Percentiles rank a stretch among this genome's conserved stretches.
Conservation (phyloP, 2,888 invertebrate species). For the Netelia virgata region DNA sequence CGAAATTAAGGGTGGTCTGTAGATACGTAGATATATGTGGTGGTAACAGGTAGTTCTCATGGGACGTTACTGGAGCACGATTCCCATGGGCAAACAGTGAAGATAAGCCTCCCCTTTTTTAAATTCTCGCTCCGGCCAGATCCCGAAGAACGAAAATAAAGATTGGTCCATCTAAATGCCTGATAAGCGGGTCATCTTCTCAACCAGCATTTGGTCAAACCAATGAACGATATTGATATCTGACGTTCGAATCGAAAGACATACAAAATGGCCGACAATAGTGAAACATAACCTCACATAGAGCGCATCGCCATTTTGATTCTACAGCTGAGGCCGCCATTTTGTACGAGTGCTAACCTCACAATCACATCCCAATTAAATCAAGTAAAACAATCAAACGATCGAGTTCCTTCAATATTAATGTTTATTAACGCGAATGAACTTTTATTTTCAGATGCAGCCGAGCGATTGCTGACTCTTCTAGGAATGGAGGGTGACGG, state of each 20-base stretch:
- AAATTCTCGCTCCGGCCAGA: conserved; percentile 68
- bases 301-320: too few species aligned
- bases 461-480: conserved; percentile 79
- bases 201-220: conserved; percentile 6
- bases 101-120: conserved; percentile 35
- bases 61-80: conserved; percentile 77
- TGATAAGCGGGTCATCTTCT: conserved; percentile 8
- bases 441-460: conserved; percentile 75
- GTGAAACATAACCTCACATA: too few species aligned
- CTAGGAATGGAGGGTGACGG: conserved; percentile 77
- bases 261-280: too few species aligned
- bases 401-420: too few species aligned
- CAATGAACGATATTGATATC: too few species aligned
- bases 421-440: too few species aligned
- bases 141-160: conserved; percentile 33
- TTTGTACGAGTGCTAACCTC: too few species aligned
- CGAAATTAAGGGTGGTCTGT: conserved; percentile 73
- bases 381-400: too few species aligned
- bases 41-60: conserved; percentile 82
- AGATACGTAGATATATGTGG: conserved; percentile 42
- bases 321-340: too few species aligned
- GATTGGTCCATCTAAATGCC: conserved; percentile 2
- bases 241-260: too few species aligned
- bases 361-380: too few species aligned
- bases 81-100: conserved; percentile 78